Evolutionary conservation across 2,888 invertebrate species (phyloP).

Genomic region (Cosmia trapezina): DNA sequence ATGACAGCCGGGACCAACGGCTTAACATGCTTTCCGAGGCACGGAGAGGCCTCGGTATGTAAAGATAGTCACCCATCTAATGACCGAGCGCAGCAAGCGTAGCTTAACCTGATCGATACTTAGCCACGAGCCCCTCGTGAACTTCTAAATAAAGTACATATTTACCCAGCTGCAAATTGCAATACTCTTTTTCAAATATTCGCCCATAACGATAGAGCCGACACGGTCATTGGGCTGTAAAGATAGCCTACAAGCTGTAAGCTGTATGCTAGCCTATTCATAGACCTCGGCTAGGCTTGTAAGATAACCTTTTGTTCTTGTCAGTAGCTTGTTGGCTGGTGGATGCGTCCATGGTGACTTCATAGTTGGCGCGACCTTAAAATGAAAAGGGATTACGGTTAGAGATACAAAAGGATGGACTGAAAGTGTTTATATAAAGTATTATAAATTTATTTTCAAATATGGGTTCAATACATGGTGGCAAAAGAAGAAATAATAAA

Average conservation of each 20-base stretch:
- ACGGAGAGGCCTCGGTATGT: too few species aligned
- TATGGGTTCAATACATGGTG: too few species aligned
- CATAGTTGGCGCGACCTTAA: neutral
- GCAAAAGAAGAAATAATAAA: too few species aligned
- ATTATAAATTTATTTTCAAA: too few species aligned
- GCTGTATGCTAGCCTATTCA: slow-evolving; percentile 34
- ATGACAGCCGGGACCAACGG: too few species aligned
- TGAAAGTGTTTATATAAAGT: neutral
- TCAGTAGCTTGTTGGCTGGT: neutral
- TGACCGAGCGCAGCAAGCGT: too few species aligned
- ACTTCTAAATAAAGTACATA: neutral
- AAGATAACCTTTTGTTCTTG: slow-evolving; percentile 64
- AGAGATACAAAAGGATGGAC: neutral
- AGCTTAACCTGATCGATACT: too few species aligned
- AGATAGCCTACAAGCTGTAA: slow-evolving; percentile 47
- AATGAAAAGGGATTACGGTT: neutral
- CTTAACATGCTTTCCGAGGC: too few species aligned
- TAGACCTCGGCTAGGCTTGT: slow-evolving; percentile 28
- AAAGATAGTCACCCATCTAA: too few species aligned
- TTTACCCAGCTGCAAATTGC: neutral
- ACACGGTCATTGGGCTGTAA: slow-evolving; percentile 50
- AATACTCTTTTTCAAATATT: neutral
- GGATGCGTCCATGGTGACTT: neutral
- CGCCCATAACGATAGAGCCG: slow-evolving; percentile 1
- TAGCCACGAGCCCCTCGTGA: too few species aligned